Conservation (phyloP, 2,113 vertebrate species). For the Mormoops blainvillei region DNA sequence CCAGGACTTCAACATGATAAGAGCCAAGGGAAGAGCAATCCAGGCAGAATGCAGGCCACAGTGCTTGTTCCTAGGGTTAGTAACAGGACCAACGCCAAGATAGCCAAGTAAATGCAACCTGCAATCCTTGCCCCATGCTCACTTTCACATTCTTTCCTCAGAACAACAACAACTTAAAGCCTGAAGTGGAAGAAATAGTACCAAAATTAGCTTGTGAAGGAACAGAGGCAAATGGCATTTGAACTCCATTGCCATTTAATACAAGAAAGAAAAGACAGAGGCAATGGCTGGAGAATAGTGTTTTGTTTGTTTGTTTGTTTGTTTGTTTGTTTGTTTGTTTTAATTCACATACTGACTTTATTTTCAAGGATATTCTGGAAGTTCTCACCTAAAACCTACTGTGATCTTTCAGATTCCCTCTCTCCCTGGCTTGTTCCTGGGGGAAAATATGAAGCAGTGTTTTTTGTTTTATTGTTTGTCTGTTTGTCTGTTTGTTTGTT, state of each 20-base stretch:
- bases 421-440: slow-evolving; percentile 1
- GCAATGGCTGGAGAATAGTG: background rate
- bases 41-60: background rate
- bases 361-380: slow-evolving; percentile 35
- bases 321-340: background rate
- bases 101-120: background rate
- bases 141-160: background rate
- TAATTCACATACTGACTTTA: background rate
- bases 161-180: background rate
- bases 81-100: background rate
- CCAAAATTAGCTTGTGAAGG: background rate
- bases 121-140: background rate
- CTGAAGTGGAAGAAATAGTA: background rate
- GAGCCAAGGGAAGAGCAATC: background rate
- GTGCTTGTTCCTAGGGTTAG: background rate
- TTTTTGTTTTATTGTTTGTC: background rate
- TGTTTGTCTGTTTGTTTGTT: no score
- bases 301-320: background rate
- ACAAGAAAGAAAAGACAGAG: slow-evolving; percentile 13
- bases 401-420: slow-evolving; percentile 18
- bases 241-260: background rate
- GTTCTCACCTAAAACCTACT: slow-evolving; percentile 38
- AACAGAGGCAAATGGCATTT: slow-evolving; percentile 9
- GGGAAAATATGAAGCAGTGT: slow-evolving; percentile 7
- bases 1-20: background rate